Evolutionary conservation across 2,113 vertebrate genomes (phyloP), one percentile per base, ranked within the genome.

Genomic region (sheep (Ovis aries)): DNA sequence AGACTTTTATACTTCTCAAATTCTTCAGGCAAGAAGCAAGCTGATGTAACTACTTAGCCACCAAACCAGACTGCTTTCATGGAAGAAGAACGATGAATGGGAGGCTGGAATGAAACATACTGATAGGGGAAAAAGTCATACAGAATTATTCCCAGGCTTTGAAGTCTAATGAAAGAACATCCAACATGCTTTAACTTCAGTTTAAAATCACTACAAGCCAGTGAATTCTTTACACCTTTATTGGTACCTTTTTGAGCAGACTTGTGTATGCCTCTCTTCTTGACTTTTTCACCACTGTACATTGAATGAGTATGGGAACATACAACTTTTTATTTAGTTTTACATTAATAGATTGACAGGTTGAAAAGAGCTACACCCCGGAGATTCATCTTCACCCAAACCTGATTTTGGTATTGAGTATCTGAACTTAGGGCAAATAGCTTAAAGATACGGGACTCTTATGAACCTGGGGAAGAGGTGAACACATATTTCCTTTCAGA

Each of bases 391-490:
- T 10, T 82, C 3, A 82, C 17, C 15, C 83, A 60, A 9, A 21
- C 55, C 36, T 83, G 5, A 15, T 83, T 23, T 77, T 14, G 19
- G 62, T n/a, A 33, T 77, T 15, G 45, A 90, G 52, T n/a, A 52
- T 52, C 15, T 52, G 11, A 5, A 52, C 13, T 82, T 52, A 64
- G 36, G 36, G 15, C 8, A 62, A 33, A 50, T 14, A 48, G 27
- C 40, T 33, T 77, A 62, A 77, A 4, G 33, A 27, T 7, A 23
- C 52, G 19, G 5, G 9, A 64, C 36, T 40, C 19, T 77, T 40
- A 3, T 0, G 0, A 4, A 31, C 5, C 23, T 23, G 17, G 60
- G 27, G 43, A 77, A 27, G 5, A 33, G 19, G 23, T 45, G 15
- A 64, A 62, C 4, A 7, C n/a, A 25, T 27, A 50, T 96, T 90